phyloP scores from a whole-genome alignment of 2,797 vertebrate genomes.

The Characodon lateralis region DNA sequence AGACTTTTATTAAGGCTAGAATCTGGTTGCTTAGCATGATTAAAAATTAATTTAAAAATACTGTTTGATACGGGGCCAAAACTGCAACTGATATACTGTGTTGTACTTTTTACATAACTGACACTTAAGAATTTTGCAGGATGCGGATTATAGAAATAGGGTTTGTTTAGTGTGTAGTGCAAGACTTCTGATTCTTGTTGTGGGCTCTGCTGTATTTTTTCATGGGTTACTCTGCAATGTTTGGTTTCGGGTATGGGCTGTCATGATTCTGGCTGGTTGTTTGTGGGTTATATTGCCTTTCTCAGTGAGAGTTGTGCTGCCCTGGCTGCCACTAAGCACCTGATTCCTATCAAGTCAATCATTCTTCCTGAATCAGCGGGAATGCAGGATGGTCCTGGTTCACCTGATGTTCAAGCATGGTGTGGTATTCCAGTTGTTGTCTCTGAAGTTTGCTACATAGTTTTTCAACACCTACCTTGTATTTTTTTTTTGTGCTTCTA shows the following conservation, averaged over 20 bases:
- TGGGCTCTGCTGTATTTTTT: not conserved
- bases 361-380: too few species aligned
- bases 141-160: not conserved
- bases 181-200: not conserved
- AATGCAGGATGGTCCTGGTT: not conserved
- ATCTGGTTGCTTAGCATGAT: too few species aligned
- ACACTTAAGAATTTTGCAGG: not conserved
- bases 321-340: not conserved
- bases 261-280: not conserved
- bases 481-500: not conserved
- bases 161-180: not conserved
- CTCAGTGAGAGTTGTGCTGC: not conserved
- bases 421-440: not conserved
- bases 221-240: not conserved
- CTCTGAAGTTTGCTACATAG: not conserved
- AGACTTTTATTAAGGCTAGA: not conserved
- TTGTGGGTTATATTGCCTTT: not conserved
- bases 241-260: not conserved
- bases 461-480: not conserved
- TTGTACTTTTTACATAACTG: not conserved
- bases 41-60: too few species aligned
- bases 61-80: too few species aligned
- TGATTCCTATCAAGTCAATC: not conserved
- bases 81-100: too few species aligned
- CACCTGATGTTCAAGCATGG: not conserved